A percentile compares a stretch with the other conserved stretches of the same genome.
These are phyloP conservation scores for Mareca strepera DNA, from an alignment of 2,797 vertebrate genomes.

Conservation along the genomic window DNA sequence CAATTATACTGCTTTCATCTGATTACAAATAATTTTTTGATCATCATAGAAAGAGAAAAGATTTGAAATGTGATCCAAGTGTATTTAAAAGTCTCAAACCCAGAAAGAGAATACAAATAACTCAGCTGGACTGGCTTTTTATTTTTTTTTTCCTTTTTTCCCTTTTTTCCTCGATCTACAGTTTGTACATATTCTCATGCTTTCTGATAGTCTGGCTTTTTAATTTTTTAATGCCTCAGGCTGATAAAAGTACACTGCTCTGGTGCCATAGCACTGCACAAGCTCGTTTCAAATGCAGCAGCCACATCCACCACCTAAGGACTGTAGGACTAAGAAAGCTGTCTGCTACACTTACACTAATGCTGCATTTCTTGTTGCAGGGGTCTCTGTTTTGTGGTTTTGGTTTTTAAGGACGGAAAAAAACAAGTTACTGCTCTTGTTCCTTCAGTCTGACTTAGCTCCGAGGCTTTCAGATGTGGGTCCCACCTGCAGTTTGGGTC, in stretches of 20 bases:
- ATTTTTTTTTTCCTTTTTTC: background rate
- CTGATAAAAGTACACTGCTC: background rate
- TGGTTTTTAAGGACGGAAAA: background rate
- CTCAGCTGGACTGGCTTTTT: background rate
- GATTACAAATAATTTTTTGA: background rate
- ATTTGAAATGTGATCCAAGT: background rate
- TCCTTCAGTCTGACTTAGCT: background rate
- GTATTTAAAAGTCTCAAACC: background rate
- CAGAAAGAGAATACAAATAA: background rate
- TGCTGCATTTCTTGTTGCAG: background rate
- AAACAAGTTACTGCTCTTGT: background rate
- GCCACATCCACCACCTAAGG: background rate
- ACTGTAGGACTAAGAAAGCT: background rate
- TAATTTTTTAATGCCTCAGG: background rate
- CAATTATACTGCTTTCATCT: background rate
- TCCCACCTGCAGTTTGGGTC: background rate
- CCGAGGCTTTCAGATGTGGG: background rate
- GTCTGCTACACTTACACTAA: background rate
- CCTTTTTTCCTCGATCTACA: background rate
- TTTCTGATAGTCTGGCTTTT: background rate
- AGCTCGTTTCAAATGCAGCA: background rate
- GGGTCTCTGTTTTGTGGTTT: background rate
- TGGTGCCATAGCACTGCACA: background rate
- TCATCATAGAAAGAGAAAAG: background rate
- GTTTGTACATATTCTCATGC: background rate